A percentile compares a stretch with the other conserved stretches of the same genome.
Conservation (phyloP, 92 coral and sea anemone species). For the Siderastrea radians region DNA sequence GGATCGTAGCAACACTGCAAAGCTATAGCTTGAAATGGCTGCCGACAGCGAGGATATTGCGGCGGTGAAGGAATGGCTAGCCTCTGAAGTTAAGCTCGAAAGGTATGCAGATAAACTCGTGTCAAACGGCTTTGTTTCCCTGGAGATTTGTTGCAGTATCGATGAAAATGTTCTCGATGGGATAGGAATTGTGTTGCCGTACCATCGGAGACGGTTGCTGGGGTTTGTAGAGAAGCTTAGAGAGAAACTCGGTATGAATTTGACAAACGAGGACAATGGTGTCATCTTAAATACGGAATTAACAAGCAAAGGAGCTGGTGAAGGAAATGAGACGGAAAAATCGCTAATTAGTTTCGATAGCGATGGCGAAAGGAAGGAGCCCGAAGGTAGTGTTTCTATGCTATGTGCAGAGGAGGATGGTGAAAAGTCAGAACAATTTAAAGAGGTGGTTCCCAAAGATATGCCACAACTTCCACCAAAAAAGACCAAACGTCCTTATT, state of each 20-base stretch:
- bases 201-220: conserved; percentile 90
- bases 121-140: conserved; percentile 81
- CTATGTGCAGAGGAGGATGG: not conserved
- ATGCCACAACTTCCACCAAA: conserved; percentile 12
- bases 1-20: conserved; percentile 5
- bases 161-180: conserved; percentile 79
- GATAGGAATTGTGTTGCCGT: conserved; percentile 80
- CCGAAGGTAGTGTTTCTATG: not conserved
- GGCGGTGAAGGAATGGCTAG: conserved; percentile 83
- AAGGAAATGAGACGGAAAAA: conserved; percentile 31
- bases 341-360: conserved; percentile 10
- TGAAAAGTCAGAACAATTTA: not conserved
- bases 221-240: conserved; percentile 71
- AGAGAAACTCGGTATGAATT: conserved; percentile 52
- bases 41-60: conserved; percentile 27
- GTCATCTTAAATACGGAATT: conserved; percentile 8
- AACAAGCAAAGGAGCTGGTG: conserved; percentile 10
- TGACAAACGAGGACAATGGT: conserved; percentile 14
- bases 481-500: conserved; percentile 9
- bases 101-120: conserved; percentile 90
- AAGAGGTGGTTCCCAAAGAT: not conserved
- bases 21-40: conserved; percentile 22
- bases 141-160: conserved; percentile 70
- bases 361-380: not conserved
- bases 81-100: conserved; percentile 88